Evolutionary conservation across 2,797 vertebrate genomes (phyloP).

Genomic region (Paratrypauchen microcephalus): DNA sequence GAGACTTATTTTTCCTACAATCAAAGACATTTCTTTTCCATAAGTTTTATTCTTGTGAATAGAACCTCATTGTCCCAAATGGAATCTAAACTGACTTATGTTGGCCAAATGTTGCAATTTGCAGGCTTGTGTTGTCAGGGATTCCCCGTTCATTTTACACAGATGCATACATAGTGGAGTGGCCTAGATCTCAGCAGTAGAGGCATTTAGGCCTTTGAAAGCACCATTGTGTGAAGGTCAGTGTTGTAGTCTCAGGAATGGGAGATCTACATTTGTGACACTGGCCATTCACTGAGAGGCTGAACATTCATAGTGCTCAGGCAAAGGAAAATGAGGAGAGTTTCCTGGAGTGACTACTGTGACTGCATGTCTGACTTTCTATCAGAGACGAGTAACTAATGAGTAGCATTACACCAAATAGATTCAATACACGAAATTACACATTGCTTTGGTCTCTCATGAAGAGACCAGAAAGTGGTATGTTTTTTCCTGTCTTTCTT

Average conservation of each 20-base stretch:
- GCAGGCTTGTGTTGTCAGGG: slow-evolving; percentile 53
- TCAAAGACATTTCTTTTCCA: slow-evolving; percentile 40
- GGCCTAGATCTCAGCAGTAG: slow-evolving; percentile 27
- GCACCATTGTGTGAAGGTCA: slow-evolving; percentile 79
- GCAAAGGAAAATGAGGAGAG: slow-evolving; percentile 38
- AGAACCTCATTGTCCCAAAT: slow-evolving; percentile 39
- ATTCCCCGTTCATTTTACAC: slow-evolving; percentile 48
- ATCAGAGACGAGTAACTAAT: slow-evolving; percentile 30
- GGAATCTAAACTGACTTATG: slow-evolving; percentile 17
- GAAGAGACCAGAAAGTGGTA: not conserved
- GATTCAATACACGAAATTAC: not conserved
- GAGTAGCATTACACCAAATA: not conserved
- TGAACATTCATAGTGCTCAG: slow-evolving; percentile 44
- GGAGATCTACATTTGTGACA: slow-evolving; percentile 67
- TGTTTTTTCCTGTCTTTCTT: too few species aligned
- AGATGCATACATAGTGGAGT: slow-evolving; percentile 19
- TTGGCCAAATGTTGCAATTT: slow-evolving; percentile 36
- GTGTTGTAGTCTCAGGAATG: slow-evolving; percentile 65
- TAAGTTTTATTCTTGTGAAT: slow-evolving; percentile 33
- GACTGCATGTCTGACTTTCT: slow-evolving; percentile 27
- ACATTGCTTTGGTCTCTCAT: not conserved
- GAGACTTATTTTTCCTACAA: slow-evolving; percentile 43
- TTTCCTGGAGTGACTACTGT: not conserved
- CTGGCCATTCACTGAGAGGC: slow-evolving; percentile 62
- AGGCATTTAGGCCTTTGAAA: slow-evolving; percentile 72